A percentile compares a stretch with the other conserved stretches of the same genome.
Evolutionary conservation across 2,797 vertebrate species (phyloP).

Genomic region (Falco peregrinus): DNA sequence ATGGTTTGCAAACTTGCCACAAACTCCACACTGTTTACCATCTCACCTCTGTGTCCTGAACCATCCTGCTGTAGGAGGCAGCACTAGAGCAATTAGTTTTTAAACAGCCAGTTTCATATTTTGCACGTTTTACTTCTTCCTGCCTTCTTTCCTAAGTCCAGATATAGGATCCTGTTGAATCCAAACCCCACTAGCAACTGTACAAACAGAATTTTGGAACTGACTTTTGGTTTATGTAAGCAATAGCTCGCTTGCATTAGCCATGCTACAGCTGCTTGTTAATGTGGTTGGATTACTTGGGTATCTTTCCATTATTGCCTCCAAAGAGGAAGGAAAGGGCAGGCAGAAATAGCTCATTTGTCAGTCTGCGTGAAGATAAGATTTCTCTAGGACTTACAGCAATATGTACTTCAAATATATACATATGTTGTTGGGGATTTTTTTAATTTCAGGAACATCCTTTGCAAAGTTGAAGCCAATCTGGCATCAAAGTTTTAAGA

Average conservation of each 20-base stretch:
- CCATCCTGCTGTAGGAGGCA: not conserved
- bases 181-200: not conserved
- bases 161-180: not conserved
- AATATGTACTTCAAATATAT: not conserved
- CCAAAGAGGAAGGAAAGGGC: constrained; percentile 61
- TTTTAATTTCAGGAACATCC: not conserved
- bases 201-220: not conserved
- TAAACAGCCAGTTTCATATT: not conserved
- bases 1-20: not conserved
- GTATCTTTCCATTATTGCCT: constrained; percentile 52
- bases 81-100: not conserved
- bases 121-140: not conserved
- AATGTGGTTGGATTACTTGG: constrained; percentile 23
- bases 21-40: not conserved
- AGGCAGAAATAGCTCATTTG: constrained; percentile 60
- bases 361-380: constrained; percentile 17
- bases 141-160: not conserved
- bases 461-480: not conserved
- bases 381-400: constrained; percentile 8
- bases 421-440: not conserved
- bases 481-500: not conserved
- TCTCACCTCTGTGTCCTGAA: not conserved
- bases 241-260: not conserved
- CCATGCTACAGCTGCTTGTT: constrained; percentile 6
- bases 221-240: not conserved